A percentile compares a stretch with the other conserved stretches of the same genome.
Conservation (phyloP, 2,113 vertebrate genomes). For the Istiophorus platypterus region DNA sequence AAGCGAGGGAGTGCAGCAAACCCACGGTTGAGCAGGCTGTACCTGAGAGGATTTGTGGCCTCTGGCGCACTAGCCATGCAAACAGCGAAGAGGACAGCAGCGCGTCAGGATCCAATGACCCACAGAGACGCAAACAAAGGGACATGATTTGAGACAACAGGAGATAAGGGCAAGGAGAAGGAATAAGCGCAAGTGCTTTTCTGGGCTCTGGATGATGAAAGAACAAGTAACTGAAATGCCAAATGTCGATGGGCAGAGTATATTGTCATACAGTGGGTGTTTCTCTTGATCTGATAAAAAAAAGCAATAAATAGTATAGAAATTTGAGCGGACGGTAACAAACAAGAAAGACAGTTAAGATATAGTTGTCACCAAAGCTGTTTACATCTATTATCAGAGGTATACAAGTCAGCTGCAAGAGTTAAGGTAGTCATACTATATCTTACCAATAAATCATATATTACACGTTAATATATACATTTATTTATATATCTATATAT, state of each 20-base stretch:
- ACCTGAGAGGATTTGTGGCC: conserved; percentile 72
- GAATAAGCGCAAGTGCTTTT: not conserved
- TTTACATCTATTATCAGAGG: not conserved
- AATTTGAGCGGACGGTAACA: conserved; percentile 19
- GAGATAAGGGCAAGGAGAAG: conserved; percentile 23
- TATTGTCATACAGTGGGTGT: not conserved
- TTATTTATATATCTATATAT: not conserved
- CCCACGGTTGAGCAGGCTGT: conserved; percentile 58
- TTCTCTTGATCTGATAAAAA: conserved; percentile 31
- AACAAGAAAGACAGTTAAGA: not conserved
- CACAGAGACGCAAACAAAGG: conserved; percentile 44
- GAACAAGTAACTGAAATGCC: conserved; percentile 24
- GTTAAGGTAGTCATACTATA: not conserved
- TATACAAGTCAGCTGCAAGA: not conserved
- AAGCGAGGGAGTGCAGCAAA: conserved; percentile 44
- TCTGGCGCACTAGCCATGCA: conserved; percentile 82
- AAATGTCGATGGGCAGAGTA: conserved; percentile 5
- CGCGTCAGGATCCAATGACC: conserved; percentile 65
- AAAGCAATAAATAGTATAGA: conserved; percentile 9
- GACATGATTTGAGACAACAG: conserved; percentile 43
- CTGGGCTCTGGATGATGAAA: not conserved
- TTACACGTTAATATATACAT: not conserved
- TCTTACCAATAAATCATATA: not conserved
- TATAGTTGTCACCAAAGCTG: conserved; percentile 5
- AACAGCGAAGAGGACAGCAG: conserved; percentile 66